Evolutionary conservation across 2,113 vertebrate genomes (phyloP).

Genomic region (Pica pica): DNA sequence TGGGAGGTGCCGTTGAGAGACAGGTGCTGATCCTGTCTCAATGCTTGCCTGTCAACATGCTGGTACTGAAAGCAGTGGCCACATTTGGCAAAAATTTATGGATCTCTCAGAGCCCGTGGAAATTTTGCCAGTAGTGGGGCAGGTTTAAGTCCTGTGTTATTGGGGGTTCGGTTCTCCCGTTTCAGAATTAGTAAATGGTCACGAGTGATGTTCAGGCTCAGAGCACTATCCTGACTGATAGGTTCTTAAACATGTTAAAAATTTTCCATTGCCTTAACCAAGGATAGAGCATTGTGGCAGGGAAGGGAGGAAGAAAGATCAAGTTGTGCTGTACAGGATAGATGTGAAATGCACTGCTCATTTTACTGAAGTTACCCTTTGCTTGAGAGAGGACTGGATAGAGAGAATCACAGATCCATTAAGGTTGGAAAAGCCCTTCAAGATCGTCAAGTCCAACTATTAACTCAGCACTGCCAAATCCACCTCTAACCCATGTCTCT

Average conservation of each 20-base stretch:
- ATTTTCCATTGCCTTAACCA: neutral
- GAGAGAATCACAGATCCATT: neutral
- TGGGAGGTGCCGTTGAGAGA: neutral
- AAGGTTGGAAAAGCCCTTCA: neutral
- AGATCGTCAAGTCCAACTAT: neutral
- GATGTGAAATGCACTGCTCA: neutral
- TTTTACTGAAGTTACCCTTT: neutral
- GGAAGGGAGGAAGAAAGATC: neutral
- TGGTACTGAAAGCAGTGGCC: neutral
- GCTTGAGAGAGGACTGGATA: neutral
- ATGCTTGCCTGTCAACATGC: neutral
- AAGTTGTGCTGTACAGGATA: neutral
- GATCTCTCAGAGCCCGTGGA: neutral
- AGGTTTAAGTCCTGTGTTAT: neutral
- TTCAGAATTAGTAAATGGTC: neutral
- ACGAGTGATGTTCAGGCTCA: neutral
- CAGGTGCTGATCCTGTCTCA: neutral
- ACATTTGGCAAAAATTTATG: neutral
- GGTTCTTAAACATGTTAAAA: neutral
- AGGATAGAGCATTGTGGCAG: neutral
- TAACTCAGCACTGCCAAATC: neutral
- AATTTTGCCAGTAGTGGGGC: neutral
- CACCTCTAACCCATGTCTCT: accelerated
- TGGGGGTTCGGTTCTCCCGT: neutral
- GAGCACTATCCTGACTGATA: neutral